These are phyloP conservation scores for Pithys albifrons DNA, from an alignment of 2,113 vertebrate species.

Conservation along the genomic window DNA sequence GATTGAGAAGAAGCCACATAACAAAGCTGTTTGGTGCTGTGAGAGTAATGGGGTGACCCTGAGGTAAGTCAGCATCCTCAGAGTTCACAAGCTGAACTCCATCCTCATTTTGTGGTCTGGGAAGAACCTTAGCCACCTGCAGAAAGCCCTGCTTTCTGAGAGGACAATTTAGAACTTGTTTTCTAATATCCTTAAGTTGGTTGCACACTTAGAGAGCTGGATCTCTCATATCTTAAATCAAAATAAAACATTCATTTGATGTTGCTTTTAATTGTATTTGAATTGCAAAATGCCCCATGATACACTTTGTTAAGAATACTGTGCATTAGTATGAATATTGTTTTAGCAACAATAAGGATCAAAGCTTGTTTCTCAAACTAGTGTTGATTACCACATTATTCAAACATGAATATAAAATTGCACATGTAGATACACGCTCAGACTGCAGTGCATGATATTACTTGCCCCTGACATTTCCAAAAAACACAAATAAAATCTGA, in stretches of 20 bases:
- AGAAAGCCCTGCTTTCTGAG: background rate
- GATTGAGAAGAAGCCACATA: background rate
- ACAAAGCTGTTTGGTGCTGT: background rate
- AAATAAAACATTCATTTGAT: background rate
- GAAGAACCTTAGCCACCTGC: background rate
- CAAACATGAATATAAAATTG: background rate
- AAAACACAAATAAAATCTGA: background rate
- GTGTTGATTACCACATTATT: background rate
- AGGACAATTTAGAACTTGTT: background rate
- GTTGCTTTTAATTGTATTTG: conserved; percentile 41
- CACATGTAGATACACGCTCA: background rate
- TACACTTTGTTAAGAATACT: background rate
- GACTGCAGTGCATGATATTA: background rate
- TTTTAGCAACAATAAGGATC: background rate
- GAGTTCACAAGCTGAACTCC: background rate
- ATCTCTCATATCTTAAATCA: background rate
- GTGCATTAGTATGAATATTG: background rate
- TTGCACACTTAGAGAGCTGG: background rate
- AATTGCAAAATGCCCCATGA: background rate
- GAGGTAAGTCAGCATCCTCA: accelerated
- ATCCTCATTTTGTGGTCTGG: accelerated
- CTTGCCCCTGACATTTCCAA: background rate
- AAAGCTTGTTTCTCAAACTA: conserved; percentile 12
- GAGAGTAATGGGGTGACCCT: background rate
- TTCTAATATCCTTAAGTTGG: background rate